phyloP scores from a whole-genome alignment of 2,113 vertebrate genomes.

The Mesocricetus auratus region DNA sequence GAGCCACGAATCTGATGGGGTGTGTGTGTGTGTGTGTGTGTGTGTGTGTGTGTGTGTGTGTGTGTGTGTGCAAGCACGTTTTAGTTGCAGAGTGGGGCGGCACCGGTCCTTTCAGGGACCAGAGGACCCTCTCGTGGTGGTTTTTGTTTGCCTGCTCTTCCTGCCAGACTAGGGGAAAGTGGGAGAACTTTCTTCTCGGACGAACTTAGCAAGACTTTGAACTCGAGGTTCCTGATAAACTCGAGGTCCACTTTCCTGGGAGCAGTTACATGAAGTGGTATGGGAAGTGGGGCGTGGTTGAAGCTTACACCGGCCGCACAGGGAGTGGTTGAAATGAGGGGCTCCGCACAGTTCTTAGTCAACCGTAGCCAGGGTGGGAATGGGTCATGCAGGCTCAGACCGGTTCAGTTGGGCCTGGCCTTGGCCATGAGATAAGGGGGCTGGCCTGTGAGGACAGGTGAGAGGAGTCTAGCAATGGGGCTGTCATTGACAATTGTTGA shows the following conservation, averaged over 20 bases:
- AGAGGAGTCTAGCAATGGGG: not conserved
- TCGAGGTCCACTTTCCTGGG: not conserved
- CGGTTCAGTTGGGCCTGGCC: not conserved
- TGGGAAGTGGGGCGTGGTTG: not conserved
- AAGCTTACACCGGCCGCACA: not conserved
- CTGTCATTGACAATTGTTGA: accelerated
- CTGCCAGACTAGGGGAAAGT: not conserved
- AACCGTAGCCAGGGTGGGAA: not conserved
- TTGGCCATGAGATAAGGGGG: not conserved
- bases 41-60: accelerated
- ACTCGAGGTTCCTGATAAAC: not conserved
- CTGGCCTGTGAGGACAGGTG: no score
- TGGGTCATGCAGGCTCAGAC: not conserved
- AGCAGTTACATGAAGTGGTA: not conserved
- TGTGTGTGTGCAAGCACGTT: accelerated
- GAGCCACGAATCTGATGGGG: not conserved
- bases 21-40: accelerated
- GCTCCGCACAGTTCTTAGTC: not conserved
- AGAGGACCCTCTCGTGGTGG: not conserved
- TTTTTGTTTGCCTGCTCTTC: not conserved
- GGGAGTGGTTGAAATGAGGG: not conserved
- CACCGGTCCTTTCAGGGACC: accelerated
- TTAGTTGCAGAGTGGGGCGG: no score
- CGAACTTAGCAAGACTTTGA: not conserved
- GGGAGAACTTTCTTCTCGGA: not conserved